Base-by-base conservation (phyloP, 2,888 invertebrate species). In the Priocnemis perturbator region DNA sequence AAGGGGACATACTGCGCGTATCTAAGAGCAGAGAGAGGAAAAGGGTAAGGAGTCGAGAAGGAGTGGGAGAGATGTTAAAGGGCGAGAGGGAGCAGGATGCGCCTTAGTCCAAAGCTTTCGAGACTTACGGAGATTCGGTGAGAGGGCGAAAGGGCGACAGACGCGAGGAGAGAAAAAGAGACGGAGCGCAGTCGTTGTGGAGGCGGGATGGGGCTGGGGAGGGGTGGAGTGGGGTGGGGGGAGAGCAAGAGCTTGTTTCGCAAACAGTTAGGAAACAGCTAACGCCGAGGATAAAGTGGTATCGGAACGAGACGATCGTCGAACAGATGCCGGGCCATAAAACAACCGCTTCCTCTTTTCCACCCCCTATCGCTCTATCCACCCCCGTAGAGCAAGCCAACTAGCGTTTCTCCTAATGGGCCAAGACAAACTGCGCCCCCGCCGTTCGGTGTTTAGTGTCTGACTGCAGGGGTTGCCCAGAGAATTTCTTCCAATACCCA, bases 251-350 rank as follows among this genome's bases (percentile, higher is more conserved):
- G 82, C 81, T 87, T 88, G 88, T 88, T 88, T 88, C 88, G 87
- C 86, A 87, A 88, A 88, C 86, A 88, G 88, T 87, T 88, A 86
- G 87, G 88, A 88, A 88, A 82, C 83, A 81, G 86, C 87, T 88
- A 88, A 87, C 88, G 87, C 86, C 79, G 82, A 88, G 88, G 87
- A 89, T 88, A 89, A 89, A 89, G 89, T 88, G 88, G 88, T 89
- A 89, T 89, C 89, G 89, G 88, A 89, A 89, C 88, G 88, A 88
- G 88, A 87, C 88, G 89, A 89, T 88, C 89, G 89, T 88, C 89
- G 89, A 88, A 89, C 88, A 88, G 89, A 89, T 88, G 89, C 88
- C 84, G 85, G 83, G 85, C 86, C 85, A 89, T 88, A 89, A 89
- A 89, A 88, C 88, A 89, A 88, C 84, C 85, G 82, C 87, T 87